A percentile compares a stretch with the other conserved stretches of the same genome.
Evolutionary conservation across 1,140 invertebrate species (phyloP).

Genomic region (Atta colombica): DNA sequence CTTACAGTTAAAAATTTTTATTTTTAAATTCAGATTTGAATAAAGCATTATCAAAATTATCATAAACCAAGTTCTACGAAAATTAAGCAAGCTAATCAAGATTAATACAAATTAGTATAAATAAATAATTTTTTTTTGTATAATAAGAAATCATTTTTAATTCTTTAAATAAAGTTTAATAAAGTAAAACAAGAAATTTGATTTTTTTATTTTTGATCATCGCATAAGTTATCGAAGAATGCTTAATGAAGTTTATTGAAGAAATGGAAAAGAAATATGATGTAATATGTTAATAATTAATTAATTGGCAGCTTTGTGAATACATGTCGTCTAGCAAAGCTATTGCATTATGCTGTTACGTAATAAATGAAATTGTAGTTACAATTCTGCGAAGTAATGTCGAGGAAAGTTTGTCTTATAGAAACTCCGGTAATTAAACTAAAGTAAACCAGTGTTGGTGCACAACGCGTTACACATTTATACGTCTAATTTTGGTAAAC

Average conservation of each 20-base stretch:
- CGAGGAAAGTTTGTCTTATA: slow-evolving; percentile 64
- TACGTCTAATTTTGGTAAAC: slow-evolving; percentile 60
- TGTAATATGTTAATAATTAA: slow-evolving; percentile 54
- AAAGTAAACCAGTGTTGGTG: slow-evolving; percentile 56
- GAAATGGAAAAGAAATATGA: background rate
- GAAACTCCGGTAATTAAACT: slow-evolving; percentile 65
- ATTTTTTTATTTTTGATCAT: slow-evolving; percentile 2
- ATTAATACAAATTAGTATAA: too few species aligned
- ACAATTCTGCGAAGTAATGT: slow-evolving; percentile 58
- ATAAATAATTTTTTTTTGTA: background rate
- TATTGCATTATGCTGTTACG: slow-evolving; percentile 52
- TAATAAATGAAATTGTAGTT: slow-evolving; percentile 62
- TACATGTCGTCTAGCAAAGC: background rate
- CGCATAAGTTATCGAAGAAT: background rate
- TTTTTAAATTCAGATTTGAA: too few species aligned
- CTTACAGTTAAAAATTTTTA: too few species aligned
- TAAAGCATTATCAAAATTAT: too few species aligned
- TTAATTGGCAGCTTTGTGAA: slow-evolving; percentile 53
- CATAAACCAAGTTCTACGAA: too few species aligned
- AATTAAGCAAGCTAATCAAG: too few species aligned
- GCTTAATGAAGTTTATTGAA: background rate
- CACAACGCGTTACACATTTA: slow-evolving; percentile 57
- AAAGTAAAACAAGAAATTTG: background rate
- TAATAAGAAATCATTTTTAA: background rate
- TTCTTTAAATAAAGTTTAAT: background rate